Evolutionary conservation across 2,113 vertebrate species (phyloP).

Genomic region (Theropithecus gelada): DNA sequence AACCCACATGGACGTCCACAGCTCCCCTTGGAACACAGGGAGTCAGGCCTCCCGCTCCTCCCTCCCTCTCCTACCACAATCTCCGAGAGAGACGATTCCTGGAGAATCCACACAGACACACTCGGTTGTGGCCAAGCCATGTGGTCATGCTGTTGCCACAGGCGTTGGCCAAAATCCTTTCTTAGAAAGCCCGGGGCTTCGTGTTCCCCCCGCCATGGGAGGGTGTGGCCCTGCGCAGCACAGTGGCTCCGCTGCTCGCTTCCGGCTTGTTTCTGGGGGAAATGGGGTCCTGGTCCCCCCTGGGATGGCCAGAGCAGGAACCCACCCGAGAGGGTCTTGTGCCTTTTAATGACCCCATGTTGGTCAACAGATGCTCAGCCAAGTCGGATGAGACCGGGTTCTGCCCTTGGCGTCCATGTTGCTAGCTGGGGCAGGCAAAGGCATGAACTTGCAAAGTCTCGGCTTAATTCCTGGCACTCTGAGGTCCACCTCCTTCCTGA

Average conservation of each 20-base stretch:
- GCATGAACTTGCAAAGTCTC: conserved; percentile 68
- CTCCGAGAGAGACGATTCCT: conserved; percentile 55
- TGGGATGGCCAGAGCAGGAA: neutral
- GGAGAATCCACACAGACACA: conserved; percentile 62
- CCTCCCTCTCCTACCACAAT: conserved; percentile 55
- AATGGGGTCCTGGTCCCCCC: neutral
- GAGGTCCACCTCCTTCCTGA: conserved; percentile 40
- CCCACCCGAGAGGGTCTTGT: rapidly evolving
- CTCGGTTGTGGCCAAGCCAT: conserved; percentile 64
- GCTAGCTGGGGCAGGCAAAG: neutral
- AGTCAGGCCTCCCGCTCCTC: neutral
- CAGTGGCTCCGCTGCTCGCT: rapidly evolving
- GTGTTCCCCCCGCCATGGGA: neutral
- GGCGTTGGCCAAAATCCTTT: conserved; percentile 67
- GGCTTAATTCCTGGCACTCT: conserved; percentile 66
- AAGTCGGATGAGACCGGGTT: rapidly evolving
- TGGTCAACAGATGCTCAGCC: neutral
- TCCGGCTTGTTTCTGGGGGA: rapidly evolving
- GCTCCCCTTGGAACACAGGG: rapidly evolving
- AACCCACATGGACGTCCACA: rapidly evolving
- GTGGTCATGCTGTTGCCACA: conserved; percentile 67
- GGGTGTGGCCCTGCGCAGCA: neutral
- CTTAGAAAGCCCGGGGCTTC: conserved; percentile 71
- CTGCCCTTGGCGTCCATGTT: neutral
- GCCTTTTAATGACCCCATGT: neutral